Evolutionary conservation across 1,140 invertebrate species (phyloP).

Genomic region (Drosophila biarmipes): DNA sequence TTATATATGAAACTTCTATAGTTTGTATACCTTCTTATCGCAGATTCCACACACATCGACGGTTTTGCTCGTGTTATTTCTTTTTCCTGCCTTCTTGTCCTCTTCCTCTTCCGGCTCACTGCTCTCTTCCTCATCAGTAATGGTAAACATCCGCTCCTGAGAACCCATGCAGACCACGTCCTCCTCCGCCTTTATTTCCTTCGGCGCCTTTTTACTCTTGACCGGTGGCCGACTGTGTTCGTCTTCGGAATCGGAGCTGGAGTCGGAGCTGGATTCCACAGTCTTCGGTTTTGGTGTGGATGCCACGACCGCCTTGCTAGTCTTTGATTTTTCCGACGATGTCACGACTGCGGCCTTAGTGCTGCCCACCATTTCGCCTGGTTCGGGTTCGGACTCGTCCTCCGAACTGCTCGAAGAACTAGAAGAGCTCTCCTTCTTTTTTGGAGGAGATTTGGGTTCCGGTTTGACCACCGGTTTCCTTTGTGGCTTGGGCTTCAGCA

Average conservation of each 20-base stretch:
- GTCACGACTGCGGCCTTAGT: slow-evolving; percentile 7
- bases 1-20: no score
- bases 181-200: slow-evolving; percentile 48
- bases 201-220: slow-evolving; percentile 37
- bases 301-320: slow-evolving; percentile 5
- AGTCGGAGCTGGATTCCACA: slow-evolving; percentile 37
- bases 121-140: slow-evolving; percentile 59
- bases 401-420: slow-evolving; percentile 59
- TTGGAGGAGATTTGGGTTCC: slow-evolving; percentile 1
- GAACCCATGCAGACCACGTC: slow-evolving; percentile 72
- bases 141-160: slow-evolving; percentile 50
- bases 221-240: slow-evolving; percentile 14
- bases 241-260: slow-evolving; percentile 24
- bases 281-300: neutral
- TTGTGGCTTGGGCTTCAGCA: neutral
- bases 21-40: slow-evolving; percentile 56
- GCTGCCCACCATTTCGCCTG: slow-evolving; percentile 43
- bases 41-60: slow-evolving; percentile 43
- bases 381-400: slow-evolving; percentile 47
- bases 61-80: slow-evolving; percentile 33
- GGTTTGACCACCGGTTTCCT: slow-evolving; percentile 16
- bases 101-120: slow-evolving; percentile 25
- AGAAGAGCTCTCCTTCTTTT: slow-evolving; percentile 48
- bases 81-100: slow-evolving; percentile 21
- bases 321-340: neutral